phyloP scores from a whole-genome alignment of 2,113 vertebrate genomes.

The Clarias macrocephalus region DNA sequence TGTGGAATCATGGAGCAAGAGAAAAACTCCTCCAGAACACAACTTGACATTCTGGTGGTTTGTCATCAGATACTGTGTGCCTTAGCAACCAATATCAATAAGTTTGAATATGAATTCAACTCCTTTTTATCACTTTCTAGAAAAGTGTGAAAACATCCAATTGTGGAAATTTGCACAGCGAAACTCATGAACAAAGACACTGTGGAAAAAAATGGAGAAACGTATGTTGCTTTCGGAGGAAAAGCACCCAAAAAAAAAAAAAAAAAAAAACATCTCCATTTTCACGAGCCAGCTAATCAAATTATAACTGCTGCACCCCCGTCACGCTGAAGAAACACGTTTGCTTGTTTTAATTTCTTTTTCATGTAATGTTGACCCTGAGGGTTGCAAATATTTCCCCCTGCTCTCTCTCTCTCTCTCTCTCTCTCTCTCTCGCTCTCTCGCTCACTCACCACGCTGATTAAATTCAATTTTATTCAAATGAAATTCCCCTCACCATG shows the following conservation, averaged over 20 bases:
- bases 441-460: constrained; percentile 47
- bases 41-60: neutral
- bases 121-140: neutral
- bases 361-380: constrained; percentile 61
- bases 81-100: neutral
- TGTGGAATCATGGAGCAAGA: neutral
- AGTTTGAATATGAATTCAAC: neutral
- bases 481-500: constrained; percentile 54
- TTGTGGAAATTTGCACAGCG: neutral
- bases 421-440: constrained; percentile 33
- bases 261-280: constrained; percentile 24
- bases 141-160: neutral
- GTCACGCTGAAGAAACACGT: constrained; percentile 55
- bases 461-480: constrained; percentile 65
- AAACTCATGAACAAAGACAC: neutral
- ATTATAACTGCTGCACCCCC: constrained; percentile 42
- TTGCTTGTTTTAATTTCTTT: constrained; percentile 63
- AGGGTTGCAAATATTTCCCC: constrained; percentile 50
- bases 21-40: constrained; percentile 13
- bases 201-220: neutral
- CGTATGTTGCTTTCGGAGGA: constrained; percentile 7
- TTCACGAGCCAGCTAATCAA: constrained; percentile 50
- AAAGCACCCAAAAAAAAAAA: constrained; percentile 1
- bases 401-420: constrained; percentile 26
- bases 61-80: neutral